Conservation (phyloP, 2,113 vertebrate genomes). For the Heterotilapia buettikoferi region DNA sequence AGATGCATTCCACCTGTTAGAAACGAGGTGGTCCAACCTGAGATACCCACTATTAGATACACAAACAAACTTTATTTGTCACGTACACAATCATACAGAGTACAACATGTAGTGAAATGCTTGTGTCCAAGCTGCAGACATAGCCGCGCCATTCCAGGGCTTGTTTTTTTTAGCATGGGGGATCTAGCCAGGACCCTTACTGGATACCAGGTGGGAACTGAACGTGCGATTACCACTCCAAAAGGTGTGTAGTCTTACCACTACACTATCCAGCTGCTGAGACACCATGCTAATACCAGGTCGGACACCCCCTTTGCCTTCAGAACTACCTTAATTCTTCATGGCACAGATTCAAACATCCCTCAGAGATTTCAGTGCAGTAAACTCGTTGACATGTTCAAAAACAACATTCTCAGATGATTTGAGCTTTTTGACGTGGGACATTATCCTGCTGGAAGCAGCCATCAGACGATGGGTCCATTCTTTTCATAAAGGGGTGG, state of each 20-base stretch:
- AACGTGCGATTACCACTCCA: rapidly evolving
- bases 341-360: background rate
- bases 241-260: rapidly evolving
- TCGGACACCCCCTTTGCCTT: background rate
- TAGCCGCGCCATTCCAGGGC: rapidly evolving
- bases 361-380: background rate
- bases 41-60: background rate
- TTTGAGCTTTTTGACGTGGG: background rate
- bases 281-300: rapidly evolving
- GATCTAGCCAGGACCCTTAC: background rate
- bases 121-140: background rate
- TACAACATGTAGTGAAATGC: background rate
- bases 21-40: background rate
- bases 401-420: background rate
- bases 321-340: background rate
- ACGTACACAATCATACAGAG: background rate
- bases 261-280: background rate
- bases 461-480: background rate
- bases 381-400: background rate
- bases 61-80: background rate
- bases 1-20: background rate
- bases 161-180: background rate
- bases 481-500: background rate
- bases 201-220: background rate
- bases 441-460: background rate